A percentile compares a stretch with the other conserved stretches of the same genome.
phyloP scores from a whole-genome alignment of 2,113 vertebrate species.

The Chaetorhynchus papuensis region DNA sequence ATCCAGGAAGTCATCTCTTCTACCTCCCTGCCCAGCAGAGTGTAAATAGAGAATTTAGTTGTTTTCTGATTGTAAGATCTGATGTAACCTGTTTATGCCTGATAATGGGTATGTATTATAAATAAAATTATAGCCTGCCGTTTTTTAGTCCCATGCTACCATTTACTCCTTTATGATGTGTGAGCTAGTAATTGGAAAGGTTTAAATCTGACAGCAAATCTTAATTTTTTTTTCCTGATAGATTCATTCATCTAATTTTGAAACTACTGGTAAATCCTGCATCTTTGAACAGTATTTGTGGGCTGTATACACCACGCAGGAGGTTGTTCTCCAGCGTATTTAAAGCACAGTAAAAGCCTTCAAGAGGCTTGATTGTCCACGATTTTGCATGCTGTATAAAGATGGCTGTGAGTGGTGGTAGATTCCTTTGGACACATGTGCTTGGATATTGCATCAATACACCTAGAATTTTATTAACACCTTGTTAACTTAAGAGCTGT shows the following conservation, averaged over 20 bases:
- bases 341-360: not conserved
- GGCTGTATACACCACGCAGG: not conserved
- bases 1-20: not conserved
- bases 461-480: conserved; percentile 70
- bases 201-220: not conserved
- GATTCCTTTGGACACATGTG: conserved; percentile 47
- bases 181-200: not conserved
- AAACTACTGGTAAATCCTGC: not conserved
- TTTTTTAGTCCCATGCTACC: not conserved
- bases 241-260: not conserved
- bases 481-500: conserved; percentile 78
- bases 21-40: not conserved
- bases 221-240: not conserved
- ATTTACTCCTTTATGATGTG: not conserved
- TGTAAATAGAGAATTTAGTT: not conserved
- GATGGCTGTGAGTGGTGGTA: not conserved
- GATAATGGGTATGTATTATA: not conserved
- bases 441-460: conserved; percentile 54
- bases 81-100: not conserved
- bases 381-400: not conserved
- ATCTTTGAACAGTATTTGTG: not conserved
- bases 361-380: not conserved
- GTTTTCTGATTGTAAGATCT: not conserved
- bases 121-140: not conserved
- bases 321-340: not conserved